A percentile compares a stretch with the other conserved stretches of the same genome.
Conservation (phyloP, 2,113 vertebrate genomes). For the Patagioenas fasciata region DNA sequence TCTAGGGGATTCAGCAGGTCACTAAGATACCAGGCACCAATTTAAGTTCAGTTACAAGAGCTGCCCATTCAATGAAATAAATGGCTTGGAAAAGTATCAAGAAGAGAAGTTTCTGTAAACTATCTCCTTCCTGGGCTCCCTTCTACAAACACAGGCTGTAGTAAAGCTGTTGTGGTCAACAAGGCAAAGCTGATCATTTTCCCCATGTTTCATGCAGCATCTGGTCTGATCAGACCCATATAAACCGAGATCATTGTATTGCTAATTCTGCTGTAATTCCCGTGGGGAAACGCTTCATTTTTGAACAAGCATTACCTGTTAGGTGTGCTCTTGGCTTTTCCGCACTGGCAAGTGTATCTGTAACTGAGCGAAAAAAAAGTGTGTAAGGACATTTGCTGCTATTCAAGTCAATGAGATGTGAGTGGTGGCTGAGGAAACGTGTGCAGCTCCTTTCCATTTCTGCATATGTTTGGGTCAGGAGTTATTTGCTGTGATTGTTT, state of each 20-base stretch:
- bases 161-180: accelerated
- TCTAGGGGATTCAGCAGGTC: not conserved
- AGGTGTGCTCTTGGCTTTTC: conserved; percentile 77
- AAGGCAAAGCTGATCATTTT: not conserved
- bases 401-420: not conserved
- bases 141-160: not conserved
- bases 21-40: not conserved
- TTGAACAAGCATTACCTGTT: conserved; percentile 68
- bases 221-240: not conserved
- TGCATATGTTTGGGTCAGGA: accelerated
- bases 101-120: not conserved
- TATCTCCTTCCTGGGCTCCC: not conserved
- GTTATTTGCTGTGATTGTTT: not conserved
- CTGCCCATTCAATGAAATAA: not conserved
- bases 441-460: not conserved
- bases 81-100: not conserved
- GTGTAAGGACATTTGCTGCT: not conserved
- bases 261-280: not conserved
- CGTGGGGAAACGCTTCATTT: accelerated
- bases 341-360: not conserved
- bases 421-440: accelerated
- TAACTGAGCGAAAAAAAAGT: not conserved
- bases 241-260: not conserved
- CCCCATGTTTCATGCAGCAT: not conserved
- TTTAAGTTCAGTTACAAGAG: not conserved